Conservation (phyloP, 92 coral and sea anemone genomes). For the Siderastrea radians region DNA sequence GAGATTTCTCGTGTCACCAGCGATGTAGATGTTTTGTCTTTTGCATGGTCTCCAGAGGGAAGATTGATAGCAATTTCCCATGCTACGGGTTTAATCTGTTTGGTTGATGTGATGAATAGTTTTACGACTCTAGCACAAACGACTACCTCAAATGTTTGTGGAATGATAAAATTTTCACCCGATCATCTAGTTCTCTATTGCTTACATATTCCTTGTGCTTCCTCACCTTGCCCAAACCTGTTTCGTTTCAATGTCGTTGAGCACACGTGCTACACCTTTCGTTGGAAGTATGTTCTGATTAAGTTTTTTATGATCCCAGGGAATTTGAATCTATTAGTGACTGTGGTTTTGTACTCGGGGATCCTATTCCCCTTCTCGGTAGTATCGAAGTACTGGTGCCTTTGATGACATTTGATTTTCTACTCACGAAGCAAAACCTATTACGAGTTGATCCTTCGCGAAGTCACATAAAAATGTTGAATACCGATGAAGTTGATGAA, state of each 20-base stretch:
- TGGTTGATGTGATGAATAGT: neutral
- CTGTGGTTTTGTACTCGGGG: constrained; percentile 2
- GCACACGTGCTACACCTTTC: neutral
- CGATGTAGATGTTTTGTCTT: constrained; percentile 7
- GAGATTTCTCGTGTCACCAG: neutral
- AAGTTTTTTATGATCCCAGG: neutral
- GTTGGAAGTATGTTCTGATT: too few species aligned
- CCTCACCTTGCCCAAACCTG: neutral
- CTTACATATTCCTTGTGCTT: neutral
- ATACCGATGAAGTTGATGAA: neutral
- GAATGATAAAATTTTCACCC: neutral
- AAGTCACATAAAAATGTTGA: neutral
- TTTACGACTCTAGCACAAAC: neutral
- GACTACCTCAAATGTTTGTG: neutral
- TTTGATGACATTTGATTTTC: too few species aligned
- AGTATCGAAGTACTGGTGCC: too few species aligned
- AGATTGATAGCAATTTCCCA: constrained; percentile 6
- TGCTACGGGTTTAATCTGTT: neutral
- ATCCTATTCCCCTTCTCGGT: neutral
- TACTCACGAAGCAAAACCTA: too few species aligned
- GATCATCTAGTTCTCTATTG: neutral
- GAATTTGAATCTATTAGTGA: neutral
- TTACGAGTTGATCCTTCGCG: too few species aligned
- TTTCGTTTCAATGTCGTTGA: neutral
- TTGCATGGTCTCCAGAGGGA: constrained; percentile 19